These are phyloP conservation scores for Halichoeres trimaculatus DNA, from an alignment of 2,113 vertebrate species.

Conservation along the genomic window DNA sequence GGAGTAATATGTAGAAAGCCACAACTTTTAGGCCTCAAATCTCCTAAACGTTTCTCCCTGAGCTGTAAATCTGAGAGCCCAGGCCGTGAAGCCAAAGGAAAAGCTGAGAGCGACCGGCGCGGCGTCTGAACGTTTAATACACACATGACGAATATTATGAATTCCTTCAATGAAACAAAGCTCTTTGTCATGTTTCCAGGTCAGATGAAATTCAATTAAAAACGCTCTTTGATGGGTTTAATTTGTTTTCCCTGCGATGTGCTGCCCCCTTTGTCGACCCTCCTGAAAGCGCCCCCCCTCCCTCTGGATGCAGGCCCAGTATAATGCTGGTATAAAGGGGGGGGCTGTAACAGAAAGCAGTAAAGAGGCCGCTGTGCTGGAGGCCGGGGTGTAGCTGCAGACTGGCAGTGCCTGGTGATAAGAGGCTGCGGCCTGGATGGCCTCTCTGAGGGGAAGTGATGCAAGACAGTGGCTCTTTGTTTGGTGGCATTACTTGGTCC, in stretches of 20 bases:
- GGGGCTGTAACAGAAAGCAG: constrained; percentile 51
- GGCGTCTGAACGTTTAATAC: constrained; percentile 4
- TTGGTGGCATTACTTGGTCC: constrained; percentile 80
- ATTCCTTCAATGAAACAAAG: not conserved
- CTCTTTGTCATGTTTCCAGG: not conserved
- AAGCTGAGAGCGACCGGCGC: not conserved
- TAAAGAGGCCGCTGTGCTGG: constrained; percentile 51
- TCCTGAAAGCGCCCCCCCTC: constrained; percentile 39
- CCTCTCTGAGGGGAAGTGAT: constrained; percentile 81
- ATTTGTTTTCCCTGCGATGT: constrained; percentile 42
- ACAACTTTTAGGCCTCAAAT: not conserved
- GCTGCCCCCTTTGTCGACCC: constrained; percentile 35
- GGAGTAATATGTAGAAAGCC: constrained; percentile 6
- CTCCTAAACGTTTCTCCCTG: not conserved
- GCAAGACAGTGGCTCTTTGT: constrained; percentile 87
- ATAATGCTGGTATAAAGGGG: constrained; percentile 56
- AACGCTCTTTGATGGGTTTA: constrained; percentile 37
- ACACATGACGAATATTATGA: not conserved
- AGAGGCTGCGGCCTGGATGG: constrained; percentile 74
- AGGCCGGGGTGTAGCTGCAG: constrained; percentile 67
- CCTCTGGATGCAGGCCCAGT: constrained; percentile 42
- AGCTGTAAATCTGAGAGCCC: constrained; percentile 9
- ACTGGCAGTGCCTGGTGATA: constrained; percentile 82
- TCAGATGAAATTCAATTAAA: constrained; percentile 21
- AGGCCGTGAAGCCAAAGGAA: not conserved